phyloP scores from a whole-genome alignment of 2,888 invertebrate genomes.

The Lasioglossum calceatum region DNA sequence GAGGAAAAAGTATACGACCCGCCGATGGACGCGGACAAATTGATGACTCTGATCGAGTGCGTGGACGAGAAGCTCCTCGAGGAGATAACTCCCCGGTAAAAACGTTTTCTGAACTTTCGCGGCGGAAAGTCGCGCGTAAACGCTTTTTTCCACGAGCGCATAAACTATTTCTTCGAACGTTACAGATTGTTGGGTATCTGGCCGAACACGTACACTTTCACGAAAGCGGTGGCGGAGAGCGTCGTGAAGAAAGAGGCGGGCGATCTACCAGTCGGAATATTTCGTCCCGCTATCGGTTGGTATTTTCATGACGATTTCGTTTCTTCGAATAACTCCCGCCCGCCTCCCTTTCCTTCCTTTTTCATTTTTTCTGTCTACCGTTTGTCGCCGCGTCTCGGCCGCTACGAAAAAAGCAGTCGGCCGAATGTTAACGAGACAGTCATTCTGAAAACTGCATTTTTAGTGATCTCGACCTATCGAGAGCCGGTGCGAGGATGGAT shows the following conservation, averaged over 20 bases:
- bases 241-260: conserved; percentile 88
- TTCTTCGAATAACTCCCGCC: background rate
- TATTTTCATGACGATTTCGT: background rate
- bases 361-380: background rate
- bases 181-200: conserved; percentile 88
- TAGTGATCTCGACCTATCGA: conserved; percentile 89
- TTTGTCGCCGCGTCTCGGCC: background rate
- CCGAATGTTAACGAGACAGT: background rate
- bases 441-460: conserved; percentile 29
- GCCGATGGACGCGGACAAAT: conserved; percentile 85
- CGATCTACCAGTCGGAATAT: conserved; percentile 92
- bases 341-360: background rate
- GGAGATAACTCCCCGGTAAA: conserved; percentile 85
- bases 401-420: background rate
- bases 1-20: conserved; percentile 86
- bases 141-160: background rate
- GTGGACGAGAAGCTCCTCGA: conserved; percentile 85
- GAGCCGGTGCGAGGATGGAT: conserved; percentile 94
- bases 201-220: conserved; percentile 96
- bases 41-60: conserved; percentile 85
- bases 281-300: conserved; percentile 93
- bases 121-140: background rate
- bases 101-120: conserved; percentile 27
- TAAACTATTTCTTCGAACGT: background rate
- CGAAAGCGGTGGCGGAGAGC: conserved; percentile 95